Base-by-base conservation (phyloP, 64 coral and sea anemone genomes). In the Porites australiensis region DNA sequence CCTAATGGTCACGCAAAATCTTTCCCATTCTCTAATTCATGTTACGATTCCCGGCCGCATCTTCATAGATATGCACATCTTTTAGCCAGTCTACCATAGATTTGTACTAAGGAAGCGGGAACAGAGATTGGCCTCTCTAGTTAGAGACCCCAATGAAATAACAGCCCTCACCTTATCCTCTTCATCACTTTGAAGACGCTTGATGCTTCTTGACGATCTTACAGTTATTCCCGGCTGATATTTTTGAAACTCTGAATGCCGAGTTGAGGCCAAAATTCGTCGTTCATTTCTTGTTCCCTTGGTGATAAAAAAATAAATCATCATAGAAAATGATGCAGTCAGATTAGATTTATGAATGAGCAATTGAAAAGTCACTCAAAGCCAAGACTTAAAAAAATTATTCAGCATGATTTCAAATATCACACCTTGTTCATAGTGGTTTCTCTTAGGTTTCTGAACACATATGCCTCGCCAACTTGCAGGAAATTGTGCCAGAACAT, bases 401-500 rank as follows among this genome's bases (percentile, higher is more conserved):
- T n/a, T n/a, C n/a, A n/a, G n/a, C 22, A 37, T 66, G n/a, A 13
- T 66, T 13, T 27, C 23, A 9, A 10, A 50, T 78, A 4, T 20
- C 52, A 48, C 70, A 93, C 91, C 91, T 93, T 93, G 59, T 93
- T 93, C 91, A 93, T 93, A 14, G 91, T 87, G 2, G 91, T 87
- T 87, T 93, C 72, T 74, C 73, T 77, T 6, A 93, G 20, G 2
- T 55, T 64, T 64, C 62, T 45, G 44, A 93, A 65, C 16, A 93
- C 44, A 27, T 87, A 93, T 19, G 75, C 57, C 58, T 87, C 79
- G 37, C 77, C 83, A 15, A 93, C 51, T 50, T 93, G 82, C 12
- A 93, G 73, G 65, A 93, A 93, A 71, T 87, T 72, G 5, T 82
- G 47, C 91, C 82, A 87, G 50, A 82, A 51, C 82, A 93, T 93